Evolutionary conservation across 2,113 vertebrate species (phyloP), one percentile per base, ranked within the genome.

Genomic region (Daubentonia madagascariensis): DNA sequence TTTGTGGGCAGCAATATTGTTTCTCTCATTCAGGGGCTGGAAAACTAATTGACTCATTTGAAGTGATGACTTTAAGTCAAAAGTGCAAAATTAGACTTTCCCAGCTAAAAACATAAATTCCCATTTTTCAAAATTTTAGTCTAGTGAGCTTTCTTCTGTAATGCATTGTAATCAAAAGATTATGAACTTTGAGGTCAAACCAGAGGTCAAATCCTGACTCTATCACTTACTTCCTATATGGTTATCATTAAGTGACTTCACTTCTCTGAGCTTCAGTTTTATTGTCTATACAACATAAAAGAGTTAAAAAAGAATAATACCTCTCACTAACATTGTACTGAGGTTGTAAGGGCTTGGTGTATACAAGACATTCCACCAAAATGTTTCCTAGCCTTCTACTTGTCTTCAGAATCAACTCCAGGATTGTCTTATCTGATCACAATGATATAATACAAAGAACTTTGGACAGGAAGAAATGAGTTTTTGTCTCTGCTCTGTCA

Each of bases 11-110:
- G n/a, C 40, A 76, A 17, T 45, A 4, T 13, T 68, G 57, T 84
- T 95, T 84, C 59, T 70, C 25, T 92, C 61, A 84, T 84, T 78
- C 43, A 35, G 12, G 40, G 75, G 9, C 28, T 22, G 83, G 50
- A 89, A 83, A 52, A 89, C 20, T 70, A 87, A 92, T 59, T n/a
- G 17, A 65, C 20, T 84, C n/a, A 61, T 95, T 88, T 95, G 50
- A 88, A 92, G 65, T 70, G 43, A 54, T 78, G 43, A 35, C 43
- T 89, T 12, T 11, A 63, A 63, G 25, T 63, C 9, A 63, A 32
- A 81, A 80, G 50, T 65, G 52, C 32, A 67, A 86, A 96, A 80
- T 91, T 94, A 90, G n/a, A 43, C 50, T 54, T 16, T 43, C 43
- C 68, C n/a, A 54, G 63, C 16, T 48, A 50, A 95, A 92, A 95